Conservation (phyloP, 1,140 invertebrate species). For the Campoletis sonorensis region DNA sequence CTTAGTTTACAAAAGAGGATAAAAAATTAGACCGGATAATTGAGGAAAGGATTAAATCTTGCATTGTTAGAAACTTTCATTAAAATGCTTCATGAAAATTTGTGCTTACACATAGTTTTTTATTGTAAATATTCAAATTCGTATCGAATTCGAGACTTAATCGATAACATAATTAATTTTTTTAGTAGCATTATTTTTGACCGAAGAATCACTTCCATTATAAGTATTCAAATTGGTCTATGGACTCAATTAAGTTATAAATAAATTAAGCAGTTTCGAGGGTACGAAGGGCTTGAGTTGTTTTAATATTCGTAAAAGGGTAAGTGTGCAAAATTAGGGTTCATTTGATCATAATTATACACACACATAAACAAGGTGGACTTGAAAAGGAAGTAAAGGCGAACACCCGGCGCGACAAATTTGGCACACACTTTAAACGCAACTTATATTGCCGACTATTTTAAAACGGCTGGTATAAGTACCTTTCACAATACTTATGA, state of each 20-base stretch:
- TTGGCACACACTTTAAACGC: conserved; percentile 30
- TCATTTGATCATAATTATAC: conserved; percentile 5
- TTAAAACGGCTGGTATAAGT: conserved; percentile 1
- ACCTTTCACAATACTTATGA: background rate
- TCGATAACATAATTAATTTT: no score
- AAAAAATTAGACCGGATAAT: no score
- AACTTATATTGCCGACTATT: conserved; percentile 16
- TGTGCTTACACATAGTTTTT: no score
- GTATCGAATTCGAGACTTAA: no score
- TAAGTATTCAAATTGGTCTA: no score
- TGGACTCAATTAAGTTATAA: no score
- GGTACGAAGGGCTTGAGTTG: background rate
- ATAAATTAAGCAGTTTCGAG: background rate
- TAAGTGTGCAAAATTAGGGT: background rate
- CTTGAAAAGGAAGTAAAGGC: background rate
- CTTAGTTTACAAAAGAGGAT: background rate
- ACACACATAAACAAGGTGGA: background rate
- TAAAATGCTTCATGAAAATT: no score
- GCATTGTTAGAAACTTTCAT: no score
- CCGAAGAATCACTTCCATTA: background rate
- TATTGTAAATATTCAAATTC: no score
- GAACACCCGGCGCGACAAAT: conserved; percentile 50
- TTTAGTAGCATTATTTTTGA: no score
- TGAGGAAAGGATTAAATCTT: no score
- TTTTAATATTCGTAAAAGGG: background rate